phyloP scores from a whole-genome alignment of 1,140 invertebrate genomes.

The Hylaeus anthracinus region DNA sequence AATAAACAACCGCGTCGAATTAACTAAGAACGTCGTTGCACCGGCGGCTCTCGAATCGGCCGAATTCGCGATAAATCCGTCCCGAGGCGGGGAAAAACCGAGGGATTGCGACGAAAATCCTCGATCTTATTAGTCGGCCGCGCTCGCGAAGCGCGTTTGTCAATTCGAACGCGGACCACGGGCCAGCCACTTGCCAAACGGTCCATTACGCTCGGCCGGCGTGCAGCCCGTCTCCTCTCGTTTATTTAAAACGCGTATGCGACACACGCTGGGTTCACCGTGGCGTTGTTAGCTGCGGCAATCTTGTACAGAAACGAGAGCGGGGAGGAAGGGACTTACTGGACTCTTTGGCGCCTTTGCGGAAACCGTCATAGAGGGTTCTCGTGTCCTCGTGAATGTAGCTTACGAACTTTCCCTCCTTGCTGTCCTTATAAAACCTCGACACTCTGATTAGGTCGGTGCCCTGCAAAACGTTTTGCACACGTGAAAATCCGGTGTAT shows the following conservation, averaged over 20 bases:
- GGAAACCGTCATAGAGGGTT: slow-evolving; percentile 95
- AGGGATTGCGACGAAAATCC: background rate
- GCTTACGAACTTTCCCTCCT: slow-evolving; percentile 93
- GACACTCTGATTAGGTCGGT: slow-evolving; percentile 94
- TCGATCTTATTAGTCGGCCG: slow-evolving; percentile 29
- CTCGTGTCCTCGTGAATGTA: slow-evolving; percentile 93
- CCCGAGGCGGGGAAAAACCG: too few relatives aligned
- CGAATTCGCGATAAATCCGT: slow-evolving; percentile 1
- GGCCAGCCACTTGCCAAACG: slow-evolving; percentile 47
- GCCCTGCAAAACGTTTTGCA: slow-evolving; percentile 84
- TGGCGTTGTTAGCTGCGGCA: too few relatives aligned
- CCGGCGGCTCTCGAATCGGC: slow-evolving; percentile 21
- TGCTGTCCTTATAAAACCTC: slow-evolving; percentile 95
- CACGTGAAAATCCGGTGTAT: slow-evolving; percentile 36
- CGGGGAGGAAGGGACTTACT: slow-evolving; percentile 84
- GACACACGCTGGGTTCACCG: background rate
- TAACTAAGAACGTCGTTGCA: slow-evolving; percentile 25
- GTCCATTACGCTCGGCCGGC: slow-evolving; percentile 13
- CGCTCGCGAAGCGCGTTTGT: slow-evolving; percentile 30
- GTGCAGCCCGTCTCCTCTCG: background rate
- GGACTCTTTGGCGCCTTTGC: slow-evolving; percentile 94
- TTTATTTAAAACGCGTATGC: slow-evolving; percentile 30
- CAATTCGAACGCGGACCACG: slow-evolving; percentile 7
- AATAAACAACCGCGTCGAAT: slow-evolving; percentile 39
- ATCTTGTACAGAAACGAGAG: too few relatives aligned